These are phyloP conservation scores for Peucedramus taeniatus DNA, from an alignment of 2,113 vertebrate species.

Conservation along the genomic window DNA sequence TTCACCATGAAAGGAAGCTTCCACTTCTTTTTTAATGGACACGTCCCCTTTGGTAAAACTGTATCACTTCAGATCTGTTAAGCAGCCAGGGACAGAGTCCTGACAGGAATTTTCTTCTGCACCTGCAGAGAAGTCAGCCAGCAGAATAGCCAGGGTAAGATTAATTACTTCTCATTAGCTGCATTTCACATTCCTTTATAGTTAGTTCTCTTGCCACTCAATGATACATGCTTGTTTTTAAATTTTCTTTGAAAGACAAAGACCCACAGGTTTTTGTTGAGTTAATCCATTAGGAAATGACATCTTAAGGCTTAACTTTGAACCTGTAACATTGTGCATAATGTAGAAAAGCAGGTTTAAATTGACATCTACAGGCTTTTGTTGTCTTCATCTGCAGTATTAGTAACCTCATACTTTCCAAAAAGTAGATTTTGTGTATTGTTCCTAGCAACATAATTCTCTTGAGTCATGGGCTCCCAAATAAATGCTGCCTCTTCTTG, in stretches of 20 bases:
- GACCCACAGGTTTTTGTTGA: not conserved
- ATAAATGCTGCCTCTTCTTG: not conserved
- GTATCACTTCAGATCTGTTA: not conserved
- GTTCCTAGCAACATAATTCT: not conserved
- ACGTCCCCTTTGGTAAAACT: not conserved
- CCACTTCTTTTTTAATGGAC: not conserved
- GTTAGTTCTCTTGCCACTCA: not conserved
- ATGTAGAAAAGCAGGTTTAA: not conserved
- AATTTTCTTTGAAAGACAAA: not conserved
- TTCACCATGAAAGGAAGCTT: not conserved
- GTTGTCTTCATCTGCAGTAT: not conserved
- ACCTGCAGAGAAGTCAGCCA: not conserved
- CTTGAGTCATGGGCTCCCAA: not conserved
- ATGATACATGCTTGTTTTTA: not conserved
- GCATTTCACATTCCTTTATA: not conserved
- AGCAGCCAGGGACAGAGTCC: not conserved
- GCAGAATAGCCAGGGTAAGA: not conserved
- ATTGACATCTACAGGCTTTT: not conserved
- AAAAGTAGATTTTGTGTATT: not conserved
- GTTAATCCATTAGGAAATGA: not conserved
- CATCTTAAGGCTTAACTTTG: not conserved
- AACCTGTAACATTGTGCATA: not conserved
- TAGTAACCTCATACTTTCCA: not conserved
- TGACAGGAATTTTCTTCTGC: not conserved
- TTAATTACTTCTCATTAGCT: not conserved